Percentiles rank a stretch among this genome's conserved stretches.
Evolutionary conservation across 1,140 invertebrate genomes (phyloP).

Genomic region (Neuroterus valhalla): DNA sequence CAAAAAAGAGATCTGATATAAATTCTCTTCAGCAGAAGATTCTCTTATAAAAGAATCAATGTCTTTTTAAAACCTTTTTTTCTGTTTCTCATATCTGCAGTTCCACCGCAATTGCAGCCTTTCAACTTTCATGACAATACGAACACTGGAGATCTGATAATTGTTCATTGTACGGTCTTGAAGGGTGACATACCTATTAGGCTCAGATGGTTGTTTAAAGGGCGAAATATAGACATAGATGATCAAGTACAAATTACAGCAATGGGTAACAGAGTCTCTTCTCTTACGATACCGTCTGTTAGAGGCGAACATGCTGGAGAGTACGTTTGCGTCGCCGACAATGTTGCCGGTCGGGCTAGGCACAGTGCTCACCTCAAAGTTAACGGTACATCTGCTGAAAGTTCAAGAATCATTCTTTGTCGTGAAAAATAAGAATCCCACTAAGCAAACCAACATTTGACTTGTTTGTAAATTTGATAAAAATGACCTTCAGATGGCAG

Average conservation of each 20-base stretch:
- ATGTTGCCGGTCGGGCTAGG: slow-evolving; percentile 79
- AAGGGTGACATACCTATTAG: slow-evolving; percentile 84
- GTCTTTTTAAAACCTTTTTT: background rate
- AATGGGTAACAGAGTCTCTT: slow-evolving; percentile 75
- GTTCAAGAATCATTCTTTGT: background rate
- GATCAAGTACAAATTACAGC: slow-evolving; percentile 78
- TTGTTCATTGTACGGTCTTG: slow-evolving; percentile 82
- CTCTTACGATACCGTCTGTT: slow-evolving; percentile 73
- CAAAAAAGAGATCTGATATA: too few species aligned
- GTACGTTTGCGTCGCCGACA: slow-evolving; percentile 84
- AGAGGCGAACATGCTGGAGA: slow-evolving; percentile 80
- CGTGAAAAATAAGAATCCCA: background rate
- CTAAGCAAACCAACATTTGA: background rate
- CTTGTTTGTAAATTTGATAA: background rate
- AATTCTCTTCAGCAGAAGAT: background rate
- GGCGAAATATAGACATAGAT: slow-evolving; percentile 70
- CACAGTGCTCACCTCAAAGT: slow-evolving; percentile 78
- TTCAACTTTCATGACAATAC: slow-evolving; percentile 71
- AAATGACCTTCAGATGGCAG: background rate
- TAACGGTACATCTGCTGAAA: slow-evolving; percentile 69
- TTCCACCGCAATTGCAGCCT: slow-evolving; percentile 71
- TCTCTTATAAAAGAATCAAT: background rate
- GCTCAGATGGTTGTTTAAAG: slow-evolving; percentile 80
- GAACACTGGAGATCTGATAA: slow-evolving; percentile 78
- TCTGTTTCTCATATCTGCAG: slow-evolving; percentile 61